These are phyloP conservation scores for Grapholita molesta DNA, from an alignment of 1,140 invertebrate species.

Conservation along the genomic window DNA sequence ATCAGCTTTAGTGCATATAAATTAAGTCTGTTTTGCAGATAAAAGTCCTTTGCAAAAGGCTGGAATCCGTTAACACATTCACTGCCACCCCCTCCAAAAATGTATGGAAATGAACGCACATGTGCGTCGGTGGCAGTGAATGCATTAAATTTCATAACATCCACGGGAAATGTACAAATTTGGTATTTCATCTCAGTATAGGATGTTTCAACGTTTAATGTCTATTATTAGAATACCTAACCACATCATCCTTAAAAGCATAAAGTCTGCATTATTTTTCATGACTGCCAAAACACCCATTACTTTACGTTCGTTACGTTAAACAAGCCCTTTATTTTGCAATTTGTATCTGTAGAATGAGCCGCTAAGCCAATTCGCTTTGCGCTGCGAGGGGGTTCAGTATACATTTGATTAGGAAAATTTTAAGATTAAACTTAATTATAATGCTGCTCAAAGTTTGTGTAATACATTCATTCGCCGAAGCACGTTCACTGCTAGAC, in stretches of 20 bases:
- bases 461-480: neutral
- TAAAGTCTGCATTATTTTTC: neutral
- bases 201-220: neutral
- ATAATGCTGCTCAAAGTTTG: neutral
- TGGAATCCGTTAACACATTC: too few species aligned
- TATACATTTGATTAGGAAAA: neutral
- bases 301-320: neutral
- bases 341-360: neutral
- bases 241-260: neutral
- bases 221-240: neutral
- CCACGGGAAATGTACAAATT: too few species aligned
- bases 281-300: neutral
- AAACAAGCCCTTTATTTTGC: neutral
- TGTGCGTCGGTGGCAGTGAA: too few species aligned
- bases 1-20: too few species aligned
- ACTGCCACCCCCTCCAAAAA: too few species aligned
- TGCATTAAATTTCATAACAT: too few species aligned
- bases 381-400: neutral
- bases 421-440: neutral
- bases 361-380: neutral
- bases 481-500: too few species aligned
- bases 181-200: neutral
- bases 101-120: too few species aligned
- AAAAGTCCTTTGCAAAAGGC: too few species aligned
- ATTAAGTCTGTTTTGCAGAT: too few species aligned